phyloP scores from a whole-genome alignment of 2,888 invertebrate species.

The Limnephilus auricula region DNA sequence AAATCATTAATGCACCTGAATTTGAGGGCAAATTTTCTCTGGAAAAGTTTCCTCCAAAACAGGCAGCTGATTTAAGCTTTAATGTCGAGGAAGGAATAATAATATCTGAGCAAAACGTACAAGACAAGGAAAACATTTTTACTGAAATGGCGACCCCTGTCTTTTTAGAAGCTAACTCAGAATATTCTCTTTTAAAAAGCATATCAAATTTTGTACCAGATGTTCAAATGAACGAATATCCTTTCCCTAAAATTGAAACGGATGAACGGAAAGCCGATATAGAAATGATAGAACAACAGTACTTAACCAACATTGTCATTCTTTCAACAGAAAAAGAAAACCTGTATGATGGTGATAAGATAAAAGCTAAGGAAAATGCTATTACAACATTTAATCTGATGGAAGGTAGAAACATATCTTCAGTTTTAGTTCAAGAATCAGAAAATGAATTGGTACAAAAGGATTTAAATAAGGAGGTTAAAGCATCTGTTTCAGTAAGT shows the following conservation, averaged over 20 bases:
- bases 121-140: slow-evolving; percentile 83
- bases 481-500: slow-evolving; percentile 79
- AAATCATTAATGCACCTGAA: slow-evolving; percentile 83
- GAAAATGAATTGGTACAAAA: slow-evolving; percentile 78
- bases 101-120: slow-evolving; percentile 77
- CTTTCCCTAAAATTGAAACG: slow-evolving; percentile 74
- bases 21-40: slow-evolving; percentile 81
- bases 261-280: slow-evolving; percentile 79
- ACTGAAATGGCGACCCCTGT: slow-evolving; percentile 70
- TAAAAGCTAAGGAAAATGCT: slow-evolving; percentile 73
- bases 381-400: slow-evolving; percentile 76
- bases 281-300: slow-evolving; percentile 80
- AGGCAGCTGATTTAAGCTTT: slow-evolving; percentile 80
- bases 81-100: slow-evolving; percentile 80
- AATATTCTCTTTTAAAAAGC: slow-evolving; percentile 74
- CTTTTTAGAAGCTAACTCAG: slow-evolving; percentile 71
- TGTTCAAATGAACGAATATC: slow-evolving; percentile 81
- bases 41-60: slow-evolving; percentile 79
- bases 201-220: slow-evolving; percentile 81
- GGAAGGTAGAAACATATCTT: slow-evolving; percentile 78
- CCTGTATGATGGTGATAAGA: slow-evolving; percentile 73
- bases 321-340: slow-evolving; percentile 80
- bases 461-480: slow-evolving; percentile 75
- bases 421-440: slow-evolving; percentile 82
- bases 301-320: slow-evolving; percentile 79